Conservation (phyloP, 2,797 vertebrate genomes). For the Argentina silus region DNA sequence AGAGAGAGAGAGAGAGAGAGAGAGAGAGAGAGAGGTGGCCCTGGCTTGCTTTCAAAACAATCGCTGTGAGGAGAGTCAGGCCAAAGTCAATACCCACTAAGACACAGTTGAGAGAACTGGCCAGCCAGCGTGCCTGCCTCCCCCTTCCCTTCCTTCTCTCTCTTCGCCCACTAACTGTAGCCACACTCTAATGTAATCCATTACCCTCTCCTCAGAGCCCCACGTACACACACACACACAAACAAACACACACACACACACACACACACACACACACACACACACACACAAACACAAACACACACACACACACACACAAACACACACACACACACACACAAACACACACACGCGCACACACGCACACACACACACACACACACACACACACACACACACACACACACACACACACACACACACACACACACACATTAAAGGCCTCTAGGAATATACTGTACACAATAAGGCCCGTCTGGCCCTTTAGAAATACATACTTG, state of each 20-base stretch:
- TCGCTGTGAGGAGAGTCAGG: neutral
- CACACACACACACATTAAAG: neutral
- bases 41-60: conserved; percentile 3
- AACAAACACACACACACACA: too few species aligned
- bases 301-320: neutral
- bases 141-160: neutral
- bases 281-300: neutral
- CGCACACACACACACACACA: neutral
- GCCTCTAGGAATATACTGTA: neutral
- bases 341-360: too few species aligned
- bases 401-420: neutral
- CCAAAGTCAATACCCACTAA: conserved; percentile 13
- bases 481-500: neutral
- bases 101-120: neutral
- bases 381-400: too few species aligned
- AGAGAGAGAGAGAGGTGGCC: neutral
- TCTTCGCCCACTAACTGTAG: neutral
- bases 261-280: too few species aligned
- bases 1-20: neutral
- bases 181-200: neutral
- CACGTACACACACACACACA: neutral
- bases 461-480: neutral
- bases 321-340: too few species aligned
- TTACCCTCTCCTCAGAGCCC: neutral
- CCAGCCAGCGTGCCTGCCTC: neutral